These are phyloP conservation scores for Phytoseiulus persimilis DNA, from an alignment of 2,888 invertebrate genomes.

Conservation along the genomic window DNA sequence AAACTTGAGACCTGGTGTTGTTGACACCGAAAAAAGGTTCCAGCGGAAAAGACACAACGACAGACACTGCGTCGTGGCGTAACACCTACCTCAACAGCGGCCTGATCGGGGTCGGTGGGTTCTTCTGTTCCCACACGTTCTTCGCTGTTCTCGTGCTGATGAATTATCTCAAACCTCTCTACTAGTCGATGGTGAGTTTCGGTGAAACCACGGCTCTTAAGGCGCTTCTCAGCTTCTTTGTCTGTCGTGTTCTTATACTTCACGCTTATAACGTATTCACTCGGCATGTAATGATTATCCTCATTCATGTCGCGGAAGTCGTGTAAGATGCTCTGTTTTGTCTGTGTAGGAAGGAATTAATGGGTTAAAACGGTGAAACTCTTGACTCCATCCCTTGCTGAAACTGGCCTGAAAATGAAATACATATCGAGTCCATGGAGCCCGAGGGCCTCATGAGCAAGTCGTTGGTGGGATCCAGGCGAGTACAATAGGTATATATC, in stretches of 20 bases:
- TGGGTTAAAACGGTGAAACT: background rate
- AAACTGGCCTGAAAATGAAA: no score
- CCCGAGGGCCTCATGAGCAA: no score
- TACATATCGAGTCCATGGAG: no score
- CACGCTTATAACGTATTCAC: slow-evolving; percentile 22
- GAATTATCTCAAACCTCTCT: slow-evolving; percentile 24
- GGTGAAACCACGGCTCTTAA: slow-evolving; percentile 28
- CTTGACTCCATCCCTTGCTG: no score
- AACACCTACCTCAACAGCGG: slow-evolving; percentile 23
- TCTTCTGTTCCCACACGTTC: background rate
- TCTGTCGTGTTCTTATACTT: slow-evolving; percentile 23
- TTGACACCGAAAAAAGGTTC: background rate
- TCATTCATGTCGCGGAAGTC: slow-evolving; percentile 30
- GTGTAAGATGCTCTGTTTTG: slow-evolving; percentile 12
- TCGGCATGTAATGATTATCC: slow-evolving; percentile 33
- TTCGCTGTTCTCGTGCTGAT: slow-evolving; percentile 36
- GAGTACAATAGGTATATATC: no score
- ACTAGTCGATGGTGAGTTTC: slow-evolving; percentile 20
- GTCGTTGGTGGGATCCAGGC: no score
- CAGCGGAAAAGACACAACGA: background rate
- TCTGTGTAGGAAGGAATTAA: background rate
- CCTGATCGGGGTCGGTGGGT: slow-evolving; percentile 17
- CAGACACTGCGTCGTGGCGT: background rate
- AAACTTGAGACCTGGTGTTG: background rate
- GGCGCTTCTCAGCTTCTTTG: slow-evolving; percentile 30